These are phyloP conservation scores for Cephalopachus bancanus DNA, from an alignment of 2,797 vertebrate species.

Conservation along the genomic window DNA sequence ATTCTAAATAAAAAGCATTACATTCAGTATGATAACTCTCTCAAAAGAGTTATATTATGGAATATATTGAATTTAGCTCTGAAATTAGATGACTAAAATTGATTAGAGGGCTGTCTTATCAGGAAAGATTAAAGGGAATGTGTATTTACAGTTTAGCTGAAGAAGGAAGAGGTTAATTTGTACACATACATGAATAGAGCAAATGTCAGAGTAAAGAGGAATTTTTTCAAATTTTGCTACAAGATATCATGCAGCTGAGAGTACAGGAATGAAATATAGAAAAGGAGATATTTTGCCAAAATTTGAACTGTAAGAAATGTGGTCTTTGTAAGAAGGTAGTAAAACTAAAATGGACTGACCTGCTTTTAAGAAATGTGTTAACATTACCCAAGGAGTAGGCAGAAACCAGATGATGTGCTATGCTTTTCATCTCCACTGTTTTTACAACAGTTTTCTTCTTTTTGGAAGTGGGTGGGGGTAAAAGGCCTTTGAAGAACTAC, in stretches of 20 bases:
- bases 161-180: background rate
- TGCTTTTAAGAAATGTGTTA: slow-evolving; percentile 52
- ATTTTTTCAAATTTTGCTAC: slow-evolving; percentile 38
- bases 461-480: rapidly evolving
- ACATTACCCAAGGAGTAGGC: background rate
- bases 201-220: background rate
- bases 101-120: slow-evolving; percentile 51
- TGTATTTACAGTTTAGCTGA: background rate
- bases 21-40: background rate
- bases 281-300: background rate
- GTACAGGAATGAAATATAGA: background rate
- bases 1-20: slow-evolving; percentile 2
- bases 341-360: slow-evolving; percentile 51
- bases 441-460: background rate
- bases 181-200: background rate
- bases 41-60: slow-evolving; percentile 46
- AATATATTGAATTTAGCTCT: slow-evolving; percentile 52
- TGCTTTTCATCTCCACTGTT: background rate
- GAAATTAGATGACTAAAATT: slow-evolving; percentile 54
- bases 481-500: background rate
- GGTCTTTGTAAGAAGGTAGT: background rate
- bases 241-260: background rate
- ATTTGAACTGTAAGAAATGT: background rate
- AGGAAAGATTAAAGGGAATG: slow-evolving; percentile 52
- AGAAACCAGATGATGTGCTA: background rate